Evolutionary conservation across 1,140 invertebrate genomes (phyloP).

Genomic region (Antheraea pernyi): DNA sequence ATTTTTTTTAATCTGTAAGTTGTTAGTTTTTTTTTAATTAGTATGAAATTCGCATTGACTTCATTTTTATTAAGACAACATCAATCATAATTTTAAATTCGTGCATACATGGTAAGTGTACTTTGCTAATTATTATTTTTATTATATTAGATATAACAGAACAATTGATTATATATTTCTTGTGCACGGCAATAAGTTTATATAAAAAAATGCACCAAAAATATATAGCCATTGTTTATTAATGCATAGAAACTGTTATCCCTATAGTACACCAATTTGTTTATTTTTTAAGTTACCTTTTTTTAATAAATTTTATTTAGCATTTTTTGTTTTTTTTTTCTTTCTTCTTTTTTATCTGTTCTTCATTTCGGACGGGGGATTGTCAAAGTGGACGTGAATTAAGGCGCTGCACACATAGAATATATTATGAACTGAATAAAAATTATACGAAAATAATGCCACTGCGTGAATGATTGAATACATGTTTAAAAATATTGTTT

Average conservation of each 20-base stretch:
- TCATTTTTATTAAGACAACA: conserved; percentile 43
- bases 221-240: conserved; percentile 3
- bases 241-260: conserved; percentile 20
- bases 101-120: conserved; percentile 60
- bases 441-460: conserved; percentile 27
- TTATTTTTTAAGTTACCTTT: conserved; percentile 40
- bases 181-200: not conserved
- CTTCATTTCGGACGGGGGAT: conserved; percentile 58
- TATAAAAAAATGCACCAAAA: conserved; percentile 8
- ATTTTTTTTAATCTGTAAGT: conserved; percentile 14
- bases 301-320: conserved; percentile 57
- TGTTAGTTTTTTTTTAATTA: not conserved
- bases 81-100: conserved; percentile 32
- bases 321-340: conserved; percentile 42
- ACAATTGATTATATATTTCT: conserved; percentile 32
- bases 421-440: conserved; percentile 43
- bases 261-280: conserved; percentile 50
- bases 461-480: conserved; percentile 47
- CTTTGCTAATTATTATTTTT: conserved; percentile 52
- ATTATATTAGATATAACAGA: not conserved
- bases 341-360: conserved; percentile 49
- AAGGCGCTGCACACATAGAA: conserved; percentile 69
- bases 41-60: conserved; percentile 38
- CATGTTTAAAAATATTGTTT: conserved; percentile 32
- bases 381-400: conserved; percentile 69